phyloP scores from a whole-genome alignment of 2,797 vertebrate genomes.

The Etheostoma perlongum region DNA sequence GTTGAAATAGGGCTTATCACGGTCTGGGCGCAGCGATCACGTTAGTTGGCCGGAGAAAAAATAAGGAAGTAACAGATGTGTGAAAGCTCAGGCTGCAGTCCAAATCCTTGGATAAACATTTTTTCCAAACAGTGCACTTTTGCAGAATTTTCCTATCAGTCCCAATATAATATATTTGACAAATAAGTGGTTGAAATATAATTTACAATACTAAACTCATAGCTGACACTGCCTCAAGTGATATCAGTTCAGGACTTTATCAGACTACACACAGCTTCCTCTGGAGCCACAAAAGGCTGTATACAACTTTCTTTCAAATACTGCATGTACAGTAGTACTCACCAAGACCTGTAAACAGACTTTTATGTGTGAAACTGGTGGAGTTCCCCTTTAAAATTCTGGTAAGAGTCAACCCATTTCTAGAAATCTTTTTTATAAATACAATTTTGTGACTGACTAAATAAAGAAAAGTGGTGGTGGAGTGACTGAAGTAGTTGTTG shows the following conservation, averaged over 20 bases:
- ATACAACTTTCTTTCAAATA: no score
- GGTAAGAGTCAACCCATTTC: no score
- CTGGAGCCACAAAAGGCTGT: no score
- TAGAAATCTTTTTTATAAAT: background rate
- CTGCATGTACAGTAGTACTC: no score
- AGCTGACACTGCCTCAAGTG: no score
- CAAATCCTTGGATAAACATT: constrained; percentile 7
- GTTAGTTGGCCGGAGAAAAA: background rate
- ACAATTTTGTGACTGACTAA: background rate
- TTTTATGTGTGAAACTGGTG: no score
- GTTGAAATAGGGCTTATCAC: no score
- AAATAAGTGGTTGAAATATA: background rate
- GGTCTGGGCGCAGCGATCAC: no score
- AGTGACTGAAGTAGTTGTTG: background rate
- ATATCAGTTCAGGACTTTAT: no score
- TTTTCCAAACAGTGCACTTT: background rate
- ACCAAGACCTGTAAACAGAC: no score
- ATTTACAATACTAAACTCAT: background rate
- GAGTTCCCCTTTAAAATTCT: no score
- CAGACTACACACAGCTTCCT: no score
- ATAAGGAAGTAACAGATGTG: constrained; percentile 32
- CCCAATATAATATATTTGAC: background rate
- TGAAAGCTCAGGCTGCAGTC: constrained; percentile 7
- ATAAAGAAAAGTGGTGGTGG: background rate
- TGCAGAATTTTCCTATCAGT: background rate